A percentile compares a stretch with the other conserved stretches of the same genome.
Conservation (phyloP, 2,888 invertebrate genomes). For the Oscheius sp. region DNA sequence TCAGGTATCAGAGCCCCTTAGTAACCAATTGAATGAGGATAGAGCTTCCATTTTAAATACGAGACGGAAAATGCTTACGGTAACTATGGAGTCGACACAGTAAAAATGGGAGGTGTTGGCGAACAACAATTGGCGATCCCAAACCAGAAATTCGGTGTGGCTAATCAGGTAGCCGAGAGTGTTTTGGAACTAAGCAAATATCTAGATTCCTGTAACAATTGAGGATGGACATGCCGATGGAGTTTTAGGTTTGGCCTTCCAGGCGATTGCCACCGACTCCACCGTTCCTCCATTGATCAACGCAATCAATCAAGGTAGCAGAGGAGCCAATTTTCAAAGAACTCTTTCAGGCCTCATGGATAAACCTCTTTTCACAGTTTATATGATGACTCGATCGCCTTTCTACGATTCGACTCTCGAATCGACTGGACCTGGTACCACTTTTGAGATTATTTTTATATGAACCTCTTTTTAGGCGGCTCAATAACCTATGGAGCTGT, state of each 20-base stretch:
- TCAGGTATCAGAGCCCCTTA: too few relatives aligned
- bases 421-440: neutral
- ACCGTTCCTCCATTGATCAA: constrained; percentile 1
- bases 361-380: neutral
- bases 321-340: neutral
- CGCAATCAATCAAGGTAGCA: neutral
- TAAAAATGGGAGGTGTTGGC: constrained; percentile 1
- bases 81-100: neutral
- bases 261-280: neutral
- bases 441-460: too few relatives aligned
- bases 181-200: neutral
- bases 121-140: constrained; percentile 7
- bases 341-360: neutral
- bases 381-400: neutral
- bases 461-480: too few relatives aligned
- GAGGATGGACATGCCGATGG: constrained; percentile 16
- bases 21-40: too few relatives aligned
- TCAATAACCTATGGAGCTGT: constrained; percentile 8
- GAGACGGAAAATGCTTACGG: constrained; percentile 3
- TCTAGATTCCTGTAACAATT: neutral
- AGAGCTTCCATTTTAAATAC: neutral
- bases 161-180: neutral
- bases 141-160: constrained; percentile 5
- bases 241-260: constrained; percentile 16
- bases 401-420: constrained; percentile 10